Evolutionary conservation across 2,888 invertebrate genomes (phyloP), one percentile per base, ranked within the genome.

Genomic region (Morinoia aosen): DNA sequence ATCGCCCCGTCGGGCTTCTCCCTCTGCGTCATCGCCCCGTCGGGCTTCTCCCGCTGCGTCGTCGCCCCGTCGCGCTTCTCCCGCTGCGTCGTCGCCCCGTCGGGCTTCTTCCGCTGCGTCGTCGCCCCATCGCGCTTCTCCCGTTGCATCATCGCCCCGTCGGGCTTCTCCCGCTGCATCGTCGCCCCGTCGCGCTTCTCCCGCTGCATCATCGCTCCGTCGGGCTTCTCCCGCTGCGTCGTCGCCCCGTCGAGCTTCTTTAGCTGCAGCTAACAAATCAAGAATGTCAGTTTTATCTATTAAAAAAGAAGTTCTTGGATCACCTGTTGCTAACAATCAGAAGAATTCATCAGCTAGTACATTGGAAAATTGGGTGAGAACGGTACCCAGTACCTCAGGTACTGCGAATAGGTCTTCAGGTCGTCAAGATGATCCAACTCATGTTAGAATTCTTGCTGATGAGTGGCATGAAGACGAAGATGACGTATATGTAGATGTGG

Each of bases 161-260:
- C n/a, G n/a, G n/a, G n/a, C n/a, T n/a, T n/a, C n/a, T n/a, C n/a
- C n/a, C n/a, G n/a, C n/a, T n/a, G n/a, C n/a, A n/a, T n/a, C n/a
- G n/a, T n/a, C n/a, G n/a, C n/a, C n/a, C n/a, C n/a, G n/a, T n/a
- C n/a, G n/a, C n/a, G n/a, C n/a, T n/a, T n/a, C n/a, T n/a, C n/a
- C n/a, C n/a, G n/a, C n/a, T n/a, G n/a, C n/a, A n/a, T n/a, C n/a
- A n/a, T 48, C 93, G 12, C 93, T 19, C n/a, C 93, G 93, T 57
- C 93, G 93, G 11, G 40, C 88, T 57, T 93, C 93, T 33, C 57
- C 14, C 12, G 12, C 57, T 93, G 57, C 93, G 14, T 93, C 93
- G 14, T 93, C 93, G 12, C 93, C 93, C 12, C 56, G 93, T n/a
- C 93, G 93, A n/a, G 33, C 57, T 93, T 57, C 76, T 76, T 33